Base-by-base conservation (phyloP, 2,113 vertebrate genomes). In the Microtus oregoni region DNA sequence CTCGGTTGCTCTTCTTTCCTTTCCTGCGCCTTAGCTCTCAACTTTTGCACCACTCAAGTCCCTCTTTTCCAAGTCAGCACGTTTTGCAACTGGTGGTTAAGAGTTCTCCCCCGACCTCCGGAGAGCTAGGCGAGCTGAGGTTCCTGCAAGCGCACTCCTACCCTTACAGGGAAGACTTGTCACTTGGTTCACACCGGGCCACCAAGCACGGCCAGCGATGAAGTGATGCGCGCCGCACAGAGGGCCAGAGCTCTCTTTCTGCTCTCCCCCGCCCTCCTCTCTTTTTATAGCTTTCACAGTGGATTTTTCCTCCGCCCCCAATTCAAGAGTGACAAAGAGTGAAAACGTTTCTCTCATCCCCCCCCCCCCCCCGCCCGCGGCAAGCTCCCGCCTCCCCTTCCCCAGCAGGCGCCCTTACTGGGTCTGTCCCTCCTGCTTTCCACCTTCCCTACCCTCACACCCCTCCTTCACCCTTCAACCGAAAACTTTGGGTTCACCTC, bases 201-300 rank as follows among this genome's bases (percentile, higher is more conserved):
- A 26, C 20, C 38, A 4, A 44, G 2, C 8, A 44, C 68, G 17
- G 67, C n/a, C 82, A 2, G 79, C 0, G 68, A 30, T n/a, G 7
- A 86, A 1, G 50, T 20, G 75, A 17, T 44, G 95, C 75, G 67
- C 85, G 67, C 85, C 0, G 41, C 15, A 55, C 77, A 86, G 73
- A 0, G 0, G 58, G 44, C 89, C 68, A 35, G 63, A 14, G 61
- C 91, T 20, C 55, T 55, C 76, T 73, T 75, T 8, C 63, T 91
- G 97, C 91, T 96, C 97, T 97, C 98, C 98, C 97, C 97, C 97
- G 97, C 97, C 98, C 98, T 98, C 97, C 97, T 94, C 96, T 98
- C 98, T 98, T 97, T 96, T 98, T 99, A 99, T 99, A 99, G 98
- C 98, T 98, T 98, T 97, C 97, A 95, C 44, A 97, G 98, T 98